phyloP scores from a whole-genome alignment of 2,113 vertebrate genomes.

The Phyllopteryx taeniolatus region DNA sequence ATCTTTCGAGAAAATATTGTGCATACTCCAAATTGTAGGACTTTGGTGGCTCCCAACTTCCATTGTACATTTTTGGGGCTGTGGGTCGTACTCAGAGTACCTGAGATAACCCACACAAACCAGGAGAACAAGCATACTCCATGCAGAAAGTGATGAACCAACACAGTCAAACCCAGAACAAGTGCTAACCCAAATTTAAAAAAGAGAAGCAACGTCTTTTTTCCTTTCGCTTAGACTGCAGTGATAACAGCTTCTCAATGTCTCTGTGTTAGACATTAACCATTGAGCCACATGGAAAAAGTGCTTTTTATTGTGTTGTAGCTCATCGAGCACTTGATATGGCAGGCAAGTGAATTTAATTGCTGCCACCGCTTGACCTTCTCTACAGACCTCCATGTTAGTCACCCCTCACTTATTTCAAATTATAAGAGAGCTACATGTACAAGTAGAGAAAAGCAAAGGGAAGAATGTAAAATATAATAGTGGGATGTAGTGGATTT shows the following conservation, averaged over 20 bases:
- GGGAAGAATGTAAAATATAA: not conserved
- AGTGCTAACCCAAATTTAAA: not conserved
- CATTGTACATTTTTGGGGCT: not conserved
- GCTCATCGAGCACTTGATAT: conserved; percentile 62
- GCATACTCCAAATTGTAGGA: too few relatives aligned
- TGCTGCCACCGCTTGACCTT: conserved; percentile 66
- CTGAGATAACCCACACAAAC: not conserved
- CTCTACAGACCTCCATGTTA: conserved; percentile 49
- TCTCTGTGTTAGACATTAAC: conserved; percentile 3
- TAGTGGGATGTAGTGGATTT: not conserved
- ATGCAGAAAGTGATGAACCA: not conserved
- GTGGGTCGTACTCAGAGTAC: not conserved
- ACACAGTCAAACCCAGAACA: not conserved
- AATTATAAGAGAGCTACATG: conserved; percentile 52
- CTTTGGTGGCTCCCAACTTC: not conserved
- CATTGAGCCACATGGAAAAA: conserved; percentile 43
- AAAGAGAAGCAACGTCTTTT: not conserved
- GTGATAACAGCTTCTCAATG: not conserved
- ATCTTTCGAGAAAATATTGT: not conserved
- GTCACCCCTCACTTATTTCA: conserved; percentile 60
- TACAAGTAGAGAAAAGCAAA: conserved; percentile 1
- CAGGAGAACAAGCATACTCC: not conserved
- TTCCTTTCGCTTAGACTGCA: not conserved
- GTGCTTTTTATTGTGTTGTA: conserved; percentile 55
- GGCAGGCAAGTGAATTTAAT: conserved; percentile 63